A percentile compares a stretch with the other conserved stretches of the same genome.
Evolutionary conservation across 2,888 invertebrate genomes (phyloP).

Genomic region (Macrophya annulata): DNA sequence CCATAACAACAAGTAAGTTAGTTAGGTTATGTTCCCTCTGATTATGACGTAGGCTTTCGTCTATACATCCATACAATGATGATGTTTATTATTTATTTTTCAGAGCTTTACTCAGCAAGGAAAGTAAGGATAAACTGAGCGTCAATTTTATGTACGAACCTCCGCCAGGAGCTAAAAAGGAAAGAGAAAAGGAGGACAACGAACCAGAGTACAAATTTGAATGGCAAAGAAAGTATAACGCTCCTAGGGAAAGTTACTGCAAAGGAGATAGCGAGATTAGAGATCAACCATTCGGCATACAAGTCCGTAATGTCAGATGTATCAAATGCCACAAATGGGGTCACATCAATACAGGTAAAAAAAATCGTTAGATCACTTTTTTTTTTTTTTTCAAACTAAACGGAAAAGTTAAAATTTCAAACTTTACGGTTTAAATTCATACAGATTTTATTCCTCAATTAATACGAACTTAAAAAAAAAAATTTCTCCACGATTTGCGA

Average conservation of each 20-base stretch:
- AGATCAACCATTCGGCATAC: conserved; percentile 99
- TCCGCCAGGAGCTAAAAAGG: conserved; percentile 97
- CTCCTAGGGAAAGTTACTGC: conserved; percentile 98
- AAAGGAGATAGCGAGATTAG: conserved; percentile 98
- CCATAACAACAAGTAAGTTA: conserved; percentile 93
- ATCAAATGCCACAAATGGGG: conserved; percentile 99
- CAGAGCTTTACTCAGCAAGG: conserved; percentile 97
- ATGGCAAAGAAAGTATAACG: conserved; percentile 99
- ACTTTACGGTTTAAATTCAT: background rate
- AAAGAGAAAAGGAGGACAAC: conserved; percentile 94
- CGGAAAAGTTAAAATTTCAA: background rate
- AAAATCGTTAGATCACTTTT: too few species aligned
- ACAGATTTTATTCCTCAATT: too few species aligned
- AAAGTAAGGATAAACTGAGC: conserved; percentile 98
- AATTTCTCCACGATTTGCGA: too few species aligned
- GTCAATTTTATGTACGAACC: conserved; percentile 99
- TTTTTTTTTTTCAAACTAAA: conserved; percentile 27
- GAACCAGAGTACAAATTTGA: conserved; percentile 99
- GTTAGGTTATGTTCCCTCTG: background rate
- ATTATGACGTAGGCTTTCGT: background rate
- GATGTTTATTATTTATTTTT: background rate
- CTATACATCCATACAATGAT: background rate
- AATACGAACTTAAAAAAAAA: too few species aligned
- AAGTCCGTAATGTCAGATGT: conserved; percentile 98
- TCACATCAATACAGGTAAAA: conserved; percentile 93